phyloP scores from a whole-genome alignment of 2,888 invertebrate genomes.

The Lasioglossum malachurum region DNA sequence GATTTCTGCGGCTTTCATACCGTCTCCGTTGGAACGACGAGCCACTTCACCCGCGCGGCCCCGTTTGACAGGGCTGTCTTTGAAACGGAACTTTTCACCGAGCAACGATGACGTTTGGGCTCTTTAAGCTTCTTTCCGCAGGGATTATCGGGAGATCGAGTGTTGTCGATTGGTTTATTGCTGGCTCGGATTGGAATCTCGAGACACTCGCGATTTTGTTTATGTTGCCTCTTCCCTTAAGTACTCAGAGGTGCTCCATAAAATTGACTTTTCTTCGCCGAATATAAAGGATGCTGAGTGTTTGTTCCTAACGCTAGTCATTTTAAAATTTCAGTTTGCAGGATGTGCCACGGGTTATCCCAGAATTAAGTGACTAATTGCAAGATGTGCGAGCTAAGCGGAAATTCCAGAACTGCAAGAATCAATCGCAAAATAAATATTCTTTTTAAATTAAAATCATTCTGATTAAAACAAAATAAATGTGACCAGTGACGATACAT shows the following conservation, averaged over 20 bases:
- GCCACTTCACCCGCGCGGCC: not conserved
- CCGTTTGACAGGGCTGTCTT: not conserved
- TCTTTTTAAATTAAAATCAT: too few species aligned
- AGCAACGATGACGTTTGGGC: not conserved
- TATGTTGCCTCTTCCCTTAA: not conserved
- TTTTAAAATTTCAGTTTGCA: not conserved
- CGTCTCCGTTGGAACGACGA: not conserved
- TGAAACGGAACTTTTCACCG: constrained; percentile 13
- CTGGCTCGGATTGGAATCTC: not conserved
- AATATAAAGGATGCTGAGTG: not conserved
- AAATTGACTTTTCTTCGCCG: not conserved
- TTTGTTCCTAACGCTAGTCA: not conserved
- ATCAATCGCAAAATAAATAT: too few species aligned
- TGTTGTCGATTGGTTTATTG: constrained; percentile 12
- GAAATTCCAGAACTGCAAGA: too few species aligned
- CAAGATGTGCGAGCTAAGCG: too few species aligned
- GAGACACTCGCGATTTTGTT: not conserved
- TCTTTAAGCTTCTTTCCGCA: not conserved
- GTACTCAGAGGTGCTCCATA: not conserved
- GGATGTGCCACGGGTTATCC: too few species aligned
- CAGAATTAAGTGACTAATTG: too few species aligned
- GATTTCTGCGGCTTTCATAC: constrained; percentile 11
- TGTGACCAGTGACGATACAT: constrained; percentile 84
- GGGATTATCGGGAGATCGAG: constrained; percentile 6
- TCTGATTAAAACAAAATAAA: not conserved